phyloP scores from a whole-genome alignment of 1,140 invertebrate species.

The Parapsyche elsis region DNA sequence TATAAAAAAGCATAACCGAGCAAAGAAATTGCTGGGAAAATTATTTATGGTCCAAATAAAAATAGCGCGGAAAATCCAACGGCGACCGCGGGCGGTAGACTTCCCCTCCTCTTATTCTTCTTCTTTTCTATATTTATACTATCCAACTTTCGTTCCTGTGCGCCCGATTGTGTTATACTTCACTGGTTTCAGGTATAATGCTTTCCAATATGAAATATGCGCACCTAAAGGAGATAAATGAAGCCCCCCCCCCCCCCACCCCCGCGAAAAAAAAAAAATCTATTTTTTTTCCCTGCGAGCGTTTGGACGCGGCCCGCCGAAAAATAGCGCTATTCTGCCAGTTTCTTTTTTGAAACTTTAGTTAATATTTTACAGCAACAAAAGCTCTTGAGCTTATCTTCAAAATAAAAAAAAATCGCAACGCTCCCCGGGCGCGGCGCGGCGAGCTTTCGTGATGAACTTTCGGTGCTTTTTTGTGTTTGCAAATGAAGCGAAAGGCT shows the following conservation, averaged over 20 bases:
- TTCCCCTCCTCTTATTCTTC: background rate
- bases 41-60: constrained; percentile 39
- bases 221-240: constrained; percentile 46
- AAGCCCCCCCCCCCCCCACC: background rate
- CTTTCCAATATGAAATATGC: constrained; percentile 47
- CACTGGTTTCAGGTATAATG: constrained; percentile 41
- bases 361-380: constrained; percentile 47
- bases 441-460: constrained; percentile 17
- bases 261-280: background rate
- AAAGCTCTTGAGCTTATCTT: constrained; percentile 36
- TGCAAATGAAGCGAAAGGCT: constrained; percentile 33
- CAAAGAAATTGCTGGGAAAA: constrained; percentile 23
- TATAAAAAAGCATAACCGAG: constrained; percentile 11
- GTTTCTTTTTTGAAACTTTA: constrained; percentile 39
- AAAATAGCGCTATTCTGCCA: constrained; percentile 26
- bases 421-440: background rate
- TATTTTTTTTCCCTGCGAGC: background rate
- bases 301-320: background rate
- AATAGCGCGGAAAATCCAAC: constrained; percentile 29
- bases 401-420: background rate
- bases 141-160: constrained; percentile 27
- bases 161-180: constrained; percentile 36
- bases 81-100: background rate
- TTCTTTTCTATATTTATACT: constrained; percentile 17
- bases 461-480: constrained; percentile 15